Conservation (phyloP, 2,113 vertebrate genomes). For the Prunella himalayana region DNA sequence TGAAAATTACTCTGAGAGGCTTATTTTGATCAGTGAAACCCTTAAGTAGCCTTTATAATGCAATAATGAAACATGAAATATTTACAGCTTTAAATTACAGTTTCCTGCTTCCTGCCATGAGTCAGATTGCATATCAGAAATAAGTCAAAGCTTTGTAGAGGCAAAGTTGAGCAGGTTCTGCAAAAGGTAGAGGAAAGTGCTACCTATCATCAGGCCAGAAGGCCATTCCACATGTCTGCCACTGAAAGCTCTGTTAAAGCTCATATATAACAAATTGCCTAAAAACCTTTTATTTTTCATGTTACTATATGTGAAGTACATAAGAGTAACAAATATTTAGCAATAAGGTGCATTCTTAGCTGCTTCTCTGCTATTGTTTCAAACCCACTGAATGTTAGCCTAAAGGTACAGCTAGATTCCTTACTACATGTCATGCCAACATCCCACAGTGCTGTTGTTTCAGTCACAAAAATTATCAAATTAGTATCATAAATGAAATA, state of each 20-base stretch:
- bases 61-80: not conserved
- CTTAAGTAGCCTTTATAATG: not conserved
- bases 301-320: not conserved
- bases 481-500: not conserved
- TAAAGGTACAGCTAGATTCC: not conserved
- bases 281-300: not conserved
- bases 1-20: not conserved
- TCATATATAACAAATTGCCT: not conserved
- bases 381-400: not conserved
- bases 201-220: not conserved
- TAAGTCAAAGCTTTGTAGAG: rapidly evolving
- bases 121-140: not conserved
- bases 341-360: not conserved
- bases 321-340: conserved; percentile 37
- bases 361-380: not conserved
- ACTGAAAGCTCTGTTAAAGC: not conserved
- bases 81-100: not conserved
- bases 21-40: not conserved
- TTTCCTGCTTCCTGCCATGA: not conserved
- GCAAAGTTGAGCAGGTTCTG: not conserved
- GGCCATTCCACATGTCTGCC: not conserved
- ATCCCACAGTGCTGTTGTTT: not conserved
- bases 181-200: not conserved
- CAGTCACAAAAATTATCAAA: not conserved
- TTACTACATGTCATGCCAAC: not conserved